Evolutionary conservation across 2,797 vertebrate species (phyloP).

Genomic region (Corythornis leucogaster): DNA sequence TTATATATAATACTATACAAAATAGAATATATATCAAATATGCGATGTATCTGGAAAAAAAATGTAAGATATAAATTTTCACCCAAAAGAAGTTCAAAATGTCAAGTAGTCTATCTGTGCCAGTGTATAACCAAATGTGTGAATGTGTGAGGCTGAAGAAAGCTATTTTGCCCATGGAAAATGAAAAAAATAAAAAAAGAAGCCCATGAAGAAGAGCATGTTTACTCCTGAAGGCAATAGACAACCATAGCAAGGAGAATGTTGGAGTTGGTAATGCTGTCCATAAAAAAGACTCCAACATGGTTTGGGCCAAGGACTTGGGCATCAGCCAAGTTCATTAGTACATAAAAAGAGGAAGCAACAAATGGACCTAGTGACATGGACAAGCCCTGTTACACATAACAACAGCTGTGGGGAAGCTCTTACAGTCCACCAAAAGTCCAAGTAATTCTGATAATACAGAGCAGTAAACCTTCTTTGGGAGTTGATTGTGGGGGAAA

Average conservation of each 20-base stretch:
- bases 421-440: background rate
- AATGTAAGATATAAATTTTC: background rate
- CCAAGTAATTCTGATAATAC: background rate
- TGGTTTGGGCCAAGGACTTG: accelerated
- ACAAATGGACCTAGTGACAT: background rate
- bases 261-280: background rate
- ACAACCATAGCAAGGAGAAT: background rate
- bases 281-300: background rate
- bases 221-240: background rate
- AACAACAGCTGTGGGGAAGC: background rate
- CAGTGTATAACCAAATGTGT: background rate
- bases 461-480: background rate
- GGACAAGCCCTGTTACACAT: background rate
- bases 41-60: background rate
- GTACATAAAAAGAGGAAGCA: background rate
- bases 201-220: background rate
- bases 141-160: background rate
- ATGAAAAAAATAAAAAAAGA: background rate
- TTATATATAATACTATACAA: background rate
- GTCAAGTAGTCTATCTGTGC: background rate
- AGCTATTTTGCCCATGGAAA: background rate
- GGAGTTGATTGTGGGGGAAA: background rate
- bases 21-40: background rate
- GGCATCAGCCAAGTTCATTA: background rate
- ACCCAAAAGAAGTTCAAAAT: background rate